Percentiles rank a stretch among this genome's conserved stretches.
Evolutionary conservation across 2,888 invertebrate genomes (phyloP).

Genomic region (Apamea anceps): DNA sequence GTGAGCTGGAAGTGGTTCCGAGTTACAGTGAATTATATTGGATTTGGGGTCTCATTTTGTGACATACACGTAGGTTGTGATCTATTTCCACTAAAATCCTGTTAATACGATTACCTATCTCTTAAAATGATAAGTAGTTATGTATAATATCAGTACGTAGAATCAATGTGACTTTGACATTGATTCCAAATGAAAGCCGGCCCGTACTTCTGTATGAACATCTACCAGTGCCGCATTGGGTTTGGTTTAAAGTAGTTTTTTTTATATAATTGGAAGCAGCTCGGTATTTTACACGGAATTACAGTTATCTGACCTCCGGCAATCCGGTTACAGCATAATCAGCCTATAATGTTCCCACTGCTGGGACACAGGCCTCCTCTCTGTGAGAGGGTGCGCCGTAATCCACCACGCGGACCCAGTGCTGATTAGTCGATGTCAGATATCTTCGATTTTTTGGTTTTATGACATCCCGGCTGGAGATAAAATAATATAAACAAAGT

Average conservation of each 20-base stretch:
- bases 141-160: neutral
- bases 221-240: neutral
- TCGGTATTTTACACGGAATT: neutral
- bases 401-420: no score
- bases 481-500: neutral
- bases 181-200: neutral
- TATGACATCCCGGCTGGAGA: neutral
- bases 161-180: neutral
- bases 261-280: neutral
- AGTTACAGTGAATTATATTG: constrained; percentile 14
- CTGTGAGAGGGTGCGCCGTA: no score
- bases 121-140: neutral
- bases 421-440: no score
- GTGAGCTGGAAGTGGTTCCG: constrained; percentile 22
- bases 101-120: no score
- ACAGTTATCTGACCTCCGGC: neutral
- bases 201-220: neutral
- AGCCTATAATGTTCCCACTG: no score
- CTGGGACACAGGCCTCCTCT: no score
- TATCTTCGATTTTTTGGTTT: neutral
- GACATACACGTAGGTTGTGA: no score
- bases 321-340: neutral
- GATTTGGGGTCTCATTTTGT: constrained; percentile 5
- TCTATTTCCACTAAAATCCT: neutral
- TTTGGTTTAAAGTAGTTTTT: neutral